Percentiles rank a stretch among this genome's conserved stretches.
Evolutionary conservation across 2,797 vertebrate genomes (phyloP).

Genomic region (Diplodus puntazzo): DNA sequence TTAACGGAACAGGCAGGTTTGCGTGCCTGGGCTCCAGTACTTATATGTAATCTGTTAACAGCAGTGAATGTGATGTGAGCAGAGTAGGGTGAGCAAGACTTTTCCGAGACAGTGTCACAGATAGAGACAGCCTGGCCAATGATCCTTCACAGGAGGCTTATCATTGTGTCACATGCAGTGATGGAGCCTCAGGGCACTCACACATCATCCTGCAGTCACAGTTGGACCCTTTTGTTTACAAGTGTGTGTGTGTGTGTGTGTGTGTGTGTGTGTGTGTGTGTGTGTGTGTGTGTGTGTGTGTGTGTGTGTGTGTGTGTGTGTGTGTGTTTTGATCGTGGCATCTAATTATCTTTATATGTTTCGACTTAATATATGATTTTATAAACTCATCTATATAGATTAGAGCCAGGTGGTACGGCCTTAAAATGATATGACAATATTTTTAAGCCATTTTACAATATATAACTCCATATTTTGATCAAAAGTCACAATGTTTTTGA

Average conservation of each 20-base stretch:
- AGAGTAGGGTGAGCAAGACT: background rate
- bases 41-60: constrained; percentile 63
- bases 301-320: too few relatives aligned
- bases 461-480: too few relatives aligned
- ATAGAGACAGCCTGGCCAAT: constrained; percentile 31
- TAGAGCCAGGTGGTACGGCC: too few relatives aligned
- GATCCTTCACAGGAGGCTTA: constrained; percentile 41
- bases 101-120: constrained; percentile 14
- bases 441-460: too few relatives aligned
- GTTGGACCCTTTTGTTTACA: background rate
- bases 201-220: background rate
- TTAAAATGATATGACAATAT: too few relatives aligned
- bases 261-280: background rate
- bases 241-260: too few relatives aligned
- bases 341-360: background rate
- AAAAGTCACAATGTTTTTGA: too few relatives aligned
- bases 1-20: constrained; percentile 9
- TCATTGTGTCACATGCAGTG: constrained; percentile 32
- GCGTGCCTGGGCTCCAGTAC: background rate
- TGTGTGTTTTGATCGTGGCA: background rate
- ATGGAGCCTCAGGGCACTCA: background rate
- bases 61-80: constrained; percentile 37
- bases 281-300: background rate
- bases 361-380: background rate
- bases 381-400: background rate